Conservation (phyloP, 2,113 vertebrate genomes). For the Lipophrys pholis region DNA sequence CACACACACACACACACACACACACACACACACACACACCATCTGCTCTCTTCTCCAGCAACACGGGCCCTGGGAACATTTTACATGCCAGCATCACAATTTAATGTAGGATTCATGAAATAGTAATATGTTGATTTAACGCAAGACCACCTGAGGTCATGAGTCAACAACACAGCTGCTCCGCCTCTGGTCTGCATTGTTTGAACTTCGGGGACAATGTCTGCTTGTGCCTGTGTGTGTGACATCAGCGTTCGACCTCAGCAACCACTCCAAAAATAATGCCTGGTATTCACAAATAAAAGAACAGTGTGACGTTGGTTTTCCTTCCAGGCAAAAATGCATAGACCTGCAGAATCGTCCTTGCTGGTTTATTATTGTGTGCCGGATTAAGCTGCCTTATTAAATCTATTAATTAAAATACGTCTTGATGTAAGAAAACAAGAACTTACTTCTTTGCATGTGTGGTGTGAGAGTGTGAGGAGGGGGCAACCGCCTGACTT, state of each 20-base stretch:
- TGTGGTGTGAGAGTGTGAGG: background rate
- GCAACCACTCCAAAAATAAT: background rate
- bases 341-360: too few species aligned
- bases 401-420: too few species aligned
- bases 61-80: constrained; percentile 34
- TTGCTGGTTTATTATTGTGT: too few species aligned
- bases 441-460: background rate
- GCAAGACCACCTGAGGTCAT: background rate
- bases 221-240: constrained; percentile 9
- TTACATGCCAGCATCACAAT: constrained; percentile 45
- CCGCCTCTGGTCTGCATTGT: constrained; percentile 2
- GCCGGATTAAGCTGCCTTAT: too few species aligned
- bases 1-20: background rate
- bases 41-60: constrained; percentile 24
- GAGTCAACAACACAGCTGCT: constrained; percentile 13
- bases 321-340: too few species aligned
- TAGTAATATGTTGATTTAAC: constrained; percentile 56
- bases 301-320: background rate
- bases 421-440: too few species aligned
- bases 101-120: constrained; percentile 59
- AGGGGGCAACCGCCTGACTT: too few species aligned
- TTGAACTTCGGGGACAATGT: constrained; percentile 7
- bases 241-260: background rate
- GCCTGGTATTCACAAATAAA: constrained; percentile 2
- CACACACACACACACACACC: background rate